phyloP scores from a whole-genome alignment of 2,113 vertebrate species.

The Apteryx owenii region DNA sequence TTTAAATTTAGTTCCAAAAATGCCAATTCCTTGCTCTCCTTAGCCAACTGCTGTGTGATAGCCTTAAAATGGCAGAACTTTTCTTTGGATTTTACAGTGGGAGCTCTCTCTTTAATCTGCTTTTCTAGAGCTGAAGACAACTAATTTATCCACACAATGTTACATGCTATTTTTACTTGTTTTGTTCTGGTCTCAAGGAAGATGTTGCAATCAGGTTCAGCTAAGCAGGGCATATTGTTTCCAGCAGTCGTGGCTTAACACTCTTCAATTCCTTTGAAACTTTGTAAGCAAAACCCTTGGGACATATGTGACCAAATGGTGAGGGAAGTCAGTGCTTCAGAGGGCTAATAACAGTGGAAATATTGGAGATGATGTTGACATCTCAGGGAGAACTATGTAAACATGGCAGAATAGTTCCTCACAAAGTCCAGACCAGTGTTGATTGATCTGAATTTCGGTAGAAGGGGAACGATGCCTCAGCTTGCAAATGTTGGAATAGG shows the following conservation, averaged over 20 bases:
- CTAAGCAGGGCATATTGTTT: not conserved
- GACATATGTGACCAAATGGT: not conserved
- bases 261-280: not conserved
- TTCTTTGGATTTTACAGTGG: not conserved
- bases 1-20: not conserved
- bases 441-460: rapidly evolving
- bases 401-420: not conserved
- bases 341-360: not conserved
- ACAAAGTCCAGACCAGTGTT: not conserved
- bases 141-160: not conserved
- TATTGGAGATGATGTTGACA: not conserved
- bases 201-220: not conserved
- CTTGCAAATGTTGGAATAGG: not conserved
- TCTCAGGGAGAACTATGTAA: not conserved
- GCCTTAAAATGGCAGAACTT: not conserved
- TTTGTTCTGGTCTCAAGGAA: not conserved
- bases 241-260: not conserved
- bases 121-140: not conserved
- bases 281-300: not conserved
- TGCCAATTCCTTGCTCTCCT: not conserved
- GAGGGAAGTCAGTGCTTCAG: not conserved
- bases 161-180: not conserved
- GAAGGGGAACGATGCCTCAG: not conserved
- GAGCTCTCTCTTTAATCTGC: not conserved
- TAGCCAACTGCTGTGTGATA: not conserved